Conservation (phyloP, 2,113 vertebrate species). For the Mola mola region DNA sequence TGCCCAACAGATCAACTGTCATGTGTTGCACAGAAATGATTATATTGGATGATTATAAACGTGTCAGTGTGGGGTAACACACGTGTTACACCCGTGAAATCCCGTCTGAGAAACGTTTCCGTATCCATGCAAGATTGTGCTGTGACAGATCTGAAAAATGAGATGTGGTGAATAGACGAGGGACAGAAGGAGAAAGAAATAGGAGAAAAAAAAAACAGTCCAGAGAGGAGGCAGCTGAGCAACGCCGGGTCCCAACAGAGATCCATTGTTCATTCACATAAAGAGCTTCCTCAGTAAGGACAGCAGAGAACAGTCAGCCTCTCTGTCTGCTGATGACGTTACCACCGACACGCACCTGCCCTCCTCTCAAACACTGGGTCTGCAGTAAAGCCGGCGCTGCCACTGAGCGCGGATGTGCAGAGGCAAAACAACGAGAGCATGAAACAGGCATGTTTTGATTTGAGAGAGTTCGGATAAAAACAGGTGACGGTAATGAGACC, state of each 20-base stretch:
- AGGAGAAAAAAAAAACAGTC: background rate
- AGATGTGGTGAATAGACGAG: conserved; percentile 2
- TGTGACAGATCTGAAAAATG: conserved; percentile 39
- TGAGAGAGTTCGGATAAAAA: too few relatives aligned
- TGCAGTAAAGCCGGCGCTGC: conserved; percentile 8
- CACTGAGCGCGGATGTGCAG: background rate
- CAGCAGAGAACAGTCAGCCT: conserved; percentile 72
- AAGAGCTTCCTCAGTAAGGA: conserved; percentile 66
- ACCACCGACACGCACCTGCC: conserved; percentile 57
- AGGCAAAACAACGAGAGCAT: too few relatives aligned
- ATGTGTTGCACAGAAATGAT: too few relatives aligned
- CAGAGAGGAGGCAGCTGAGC: conserved; percentile 55
- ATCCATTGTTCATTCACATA: conserved; percentile 74
- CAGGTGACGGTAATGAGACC: too few relatives aligned
- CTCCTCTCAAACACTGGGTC: conserved; percentile 46
- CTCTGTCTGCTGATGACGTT: conserved; percentile 66
- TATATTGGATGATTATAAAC: too few relatives aligned
- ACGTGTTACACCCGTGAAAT: too few relatives aligned
- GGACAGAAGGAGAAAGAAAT: background rate
- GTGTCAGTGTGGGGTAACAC: too few relatives aligned
- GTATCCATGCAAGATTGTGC: background rate
- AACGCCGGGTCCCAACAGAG: conserved; percentile 68
- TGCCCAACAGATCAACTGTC: too few relatives aligned
- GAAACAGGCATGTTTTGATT: too few relatives aligned
- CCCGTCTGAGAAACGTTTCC: too few relatives aligned